phyloP scores from a whole-genome alignment of 2,888 invertebrate species.

The Thymelicus lineola region DNA sequence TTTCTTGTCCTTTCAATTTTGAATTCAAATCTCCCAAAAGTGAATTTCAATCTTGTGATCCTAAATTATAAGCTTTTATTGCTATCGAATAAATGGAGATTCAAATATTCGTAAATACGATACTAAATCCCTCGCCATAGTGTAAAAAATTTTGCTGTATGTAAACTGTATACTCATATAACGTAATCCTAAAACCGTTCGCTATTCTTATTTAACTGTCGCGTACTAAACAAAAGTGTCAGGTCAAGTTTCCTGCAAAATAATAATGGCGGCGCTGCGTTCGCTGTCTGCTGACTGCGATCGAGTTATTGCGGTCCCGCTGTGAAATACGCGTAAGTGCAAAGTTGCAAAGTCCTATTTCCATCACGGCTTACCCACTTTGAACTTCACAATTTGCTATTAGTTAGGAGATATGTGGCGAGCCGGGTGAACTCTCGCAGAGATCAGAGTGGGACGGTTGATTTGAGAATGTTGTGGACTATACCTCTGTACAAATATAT shows the following conservation, averaged over 20 bases:
- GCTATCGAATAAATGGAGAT: no score
- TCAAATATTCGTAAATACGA: no score
- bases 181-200: not conserved
- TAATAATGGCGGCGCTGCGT: not conserved
- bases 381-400: not conserved
- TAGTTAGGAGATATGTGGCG: slow-evolving; percentile 23
- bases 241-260: slow-evolving; percentile 1
- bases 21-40: no score
- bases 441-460: not conserved
- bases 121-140: no score
- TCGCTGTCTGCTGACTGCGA: slow-evolving; percentile 5
- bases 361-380: slow-evolving; percentile 6
- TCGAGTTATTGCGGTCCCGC: slow-evolving; percentile 3
- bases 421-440: not conserved
- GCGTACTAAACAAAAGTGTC: not conserved
- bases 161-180: not conserved
- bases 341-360: slow-evolving; percentile 9
- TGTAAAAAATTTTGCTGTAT: not conserved
- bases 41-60: no score
- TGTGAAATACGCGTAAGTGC: slow-evolving; percentile 8
- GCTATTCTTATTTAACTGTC: not conserved
- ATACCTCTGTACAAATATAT: no score
- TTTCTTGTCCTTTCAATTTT: no score
- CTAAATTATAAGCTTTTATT: no score
- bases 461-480: not conserved